These are phyloP conservation scores for Actinernus sp. DNA, from an alignment of 92 coral and sea anemone genomes.

Conservation along the genomic window DNA sequence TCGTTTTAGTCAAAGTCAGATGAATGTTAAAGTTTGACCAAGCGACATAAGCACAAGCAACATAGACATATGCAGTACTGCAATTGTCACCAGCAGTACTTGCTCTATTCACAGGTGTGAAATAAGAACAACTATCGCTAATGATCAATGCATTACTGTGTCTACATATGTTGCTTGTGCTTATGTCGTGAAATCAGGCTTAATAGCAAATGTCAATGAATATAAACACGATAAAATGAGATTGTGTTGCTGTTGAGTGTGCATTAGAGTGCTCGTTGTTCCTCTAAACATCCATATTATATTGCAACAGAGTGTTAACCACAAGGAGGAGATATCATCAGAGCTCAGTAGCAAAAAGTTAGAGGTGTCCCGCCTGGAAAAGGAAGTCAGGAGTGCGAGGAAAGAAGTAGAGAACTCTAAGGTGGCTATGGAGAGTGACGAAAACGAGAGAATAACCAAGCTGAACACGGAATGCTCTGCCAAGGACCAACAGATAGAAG, in stretches of 20 bases:
- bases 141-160: too few relatives aligned
- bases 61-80: too few relatives aligned
- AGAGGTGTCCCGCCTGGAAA: conserved; percentile 82
- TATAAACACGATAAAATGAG: too few relatives aligned
- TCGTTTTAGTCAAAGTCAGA: too few relatives aligned
- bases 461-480: conserved; percentile 50
- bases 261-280: neutral
- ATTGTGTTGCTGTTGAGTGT: neutral
- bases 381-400: conserved; percentile 70
- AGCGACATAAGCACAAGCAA: too few relatives aligned
- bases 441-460: conserved; percentile 53
- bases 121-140: too few relatives aligned
- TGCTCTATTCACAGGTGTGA: too few relatives aligned
- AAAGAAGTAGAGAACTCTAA: conserved; percentile 50
- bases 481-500: conserved; percentile 83
- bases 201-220: too few relatives aligned
- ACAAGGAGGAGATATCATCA: conserved; percentile 62
- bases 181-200: too few relatives aligned
- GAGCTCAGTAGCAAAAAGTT: conserved; percentile 75
- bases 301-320: conserved; percentile 44
- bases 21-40: too few relatives aligned
- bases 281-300: neutral
- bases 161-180: too few relatives aligned
- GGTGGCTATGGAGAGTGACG: conserved; percentile 56
- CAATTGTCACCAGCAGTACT: too few relatives aligned